Evolutionary conservation across 2,797 vertebrate genomes (phyloP), one percentile per base, ranked within the genome.

Genomic region (Chaetodon trifasciatus): DNA sequence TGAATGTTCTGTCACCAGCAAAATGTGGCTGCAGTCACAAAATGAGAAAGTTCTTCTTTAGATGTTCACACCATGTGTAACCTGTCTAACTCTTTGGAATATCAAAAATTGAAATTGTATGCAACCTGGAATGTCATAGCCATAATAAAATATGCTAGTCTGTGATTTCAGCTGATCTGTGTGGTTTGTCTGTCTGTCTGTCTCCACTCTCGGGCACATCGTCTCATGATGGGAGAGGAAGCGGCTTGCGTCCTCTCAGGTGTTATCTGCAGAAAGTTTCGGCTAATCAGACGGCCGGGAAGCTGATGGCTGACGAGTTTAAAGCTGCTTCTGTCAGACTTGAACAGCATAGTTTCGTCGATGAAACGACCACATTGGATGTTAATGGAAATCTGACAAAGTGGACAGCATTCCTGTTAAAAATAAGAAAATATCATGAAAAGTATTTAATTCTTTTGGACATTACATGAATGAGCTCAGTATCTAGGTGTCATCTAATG

Each of bases 211-310:
- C 3, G 32, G 58, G 62, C 55, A 16, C 46, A 0, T 49, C 15
- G 58, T 32, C 28, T 32, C 28, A 32, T 32, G 28, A 32, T 32
- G 28, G 28, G 28, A 46, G 58, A 70, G 28, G 58, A 64, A 46
- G 62, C 69, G 8, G 24, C 60, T 40, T 12, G 24, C 37, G 3
- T 6, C 12, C 39, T 57, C 21, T n/a, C 10, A 5, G 23, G 64
- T 39, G 70, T 49, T 61, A 57, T 46, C 66, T 39, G 50, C 57
- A 9, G 49, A 6, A 3, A 3, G 10, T 50, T 40, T 28, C 8
- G 28, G 64, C 75, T 65, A 60, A 67, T 76, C 55, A 32, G 53
- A 72, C 37, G 17, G 44, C 10, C 44, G 8, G 61, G 56, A 53
- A 21, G 57, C 9, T 37, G 42, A 12, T 9, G 39, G 17, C 15